Base-by-base conservation (phyloP, 2,113 vertebrate species). In the Zosterops borbonicus region DNA sequence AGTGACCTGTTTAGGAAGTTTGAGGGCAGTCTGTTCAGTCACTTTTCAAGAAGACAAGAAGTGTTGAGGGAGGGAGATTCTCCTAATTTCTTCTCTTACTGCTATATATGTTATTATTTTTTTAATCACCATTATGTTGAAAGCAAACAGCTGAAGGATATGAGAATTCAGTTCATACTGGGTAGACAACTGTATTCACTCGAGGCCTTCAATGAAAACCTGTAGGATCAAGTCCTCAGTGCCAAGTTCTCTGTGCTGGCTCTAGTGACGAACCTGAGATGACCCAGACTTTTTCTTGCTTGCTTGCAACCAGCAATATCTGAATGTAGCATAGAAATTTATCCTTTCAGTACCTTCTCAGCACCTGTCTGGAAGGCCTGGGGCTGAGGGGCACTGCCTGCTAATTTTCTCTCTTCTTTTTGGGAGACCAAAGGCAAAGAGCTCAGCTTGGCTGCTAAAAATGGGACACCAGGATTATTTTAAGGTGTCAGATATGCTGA, bases 91-190 rank as follows among this genome's bases (percentile, higher is more conserved):
- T 92, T 4, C 47, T 67, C 7, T 83, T 83, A 55, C 31, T 74
- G 47, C 37, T 47, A 5, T 16, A 18, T 62, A 15, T 20, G 8
- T 41, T 16, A 8, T 68, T 41, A 42, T 71, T 71, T 56, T 28
- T 35, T 4, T 17, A 6, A 46, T 41, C 25, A 50, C n/a, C 9
- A 7, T 81, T 55, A n/a, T 55, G 13, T 77, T 87, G 56, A 52
- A 73, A 81, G 60, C 19, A 82, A 68, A n/a, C 24, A 82, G 39
- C 44, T 93, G n/a, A 94, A 84, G 46, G 60, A 35, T 14, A 56
- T 14, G 49, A 76, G 37, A 77, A 83, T 74, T 90, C 27, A 81
- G 2, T 50, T 93, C 55, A 14, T 83, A 6, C 18, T 33, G 21
- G 11, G 18, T 39, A 55, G 62, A 56, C 31, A 58, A 5, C 25